phyloP scores from a whole-genome alignment of 1,140 invertebrate genomes.

The Acromyrmex echinatior region DNA sequence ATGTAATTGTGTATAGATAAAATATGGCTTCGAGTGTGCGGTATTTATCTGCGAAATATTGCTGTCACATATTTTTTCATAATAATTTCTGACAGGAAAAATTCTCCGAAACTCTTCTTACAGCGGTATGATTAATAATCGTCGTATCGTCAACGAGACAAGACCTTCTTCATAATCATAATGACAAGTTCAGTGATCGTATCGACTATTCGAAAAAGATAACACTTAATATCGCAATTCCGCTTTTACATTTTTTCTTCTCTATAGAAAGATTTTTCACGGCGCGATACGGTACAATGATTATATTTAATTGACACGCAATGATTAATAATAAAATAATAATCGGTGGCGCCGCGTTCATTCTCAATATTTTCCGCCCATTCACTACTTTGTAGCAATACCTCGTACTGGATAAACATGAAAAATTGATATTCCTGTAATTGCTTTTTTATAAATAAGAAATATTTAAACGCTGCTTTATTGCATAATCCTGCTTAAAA shows the following conservation, averaged over 20 bases:
- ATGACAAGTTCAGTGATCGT: constrained; percentile 51
- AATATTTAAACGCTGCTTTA: background rate
- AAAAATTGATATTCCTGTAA: background rate
- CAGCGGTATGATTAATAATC: constrained; percentile 42
- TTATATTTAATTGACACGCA: background rate
- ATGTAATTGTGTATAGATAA: constrained; percentile 32
- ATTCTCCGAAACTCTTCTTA: background rate
- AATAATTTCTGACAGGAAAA: constrained; percentile 45
- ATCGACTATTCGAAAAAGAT: constrained; percentile 27
- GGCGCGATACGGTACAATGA: background rate
- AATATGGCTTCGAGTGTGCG: background rate
- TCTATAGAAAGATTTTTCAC: constrained; percentile 19
- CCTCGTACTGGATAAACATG: background rate
- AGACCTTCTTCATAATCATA: constrained; percentile 30
- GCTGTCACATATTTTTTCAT: constrained; percentile 43
- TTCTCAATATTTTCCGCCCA: background rate
- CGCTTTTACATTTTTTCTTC: constrained; percentile 32
- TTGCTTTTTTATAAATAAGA: background rate
- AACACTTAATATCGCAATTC: constrained; percentile 40
- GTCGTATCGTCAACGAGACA: constrained; percentile 12
- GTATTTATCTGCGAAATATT: constrained; percentile 32
- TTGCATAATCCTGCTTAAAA: background rate
- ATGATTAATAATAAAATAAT: constrained; percentile 50
- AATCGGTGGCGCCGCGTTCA: background rate
- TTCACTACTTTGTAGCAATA: background rate